phyloP scores from a whole-genome alignment of 2,888 invertebrate species.

The Trachelus tabidus region DNA sequence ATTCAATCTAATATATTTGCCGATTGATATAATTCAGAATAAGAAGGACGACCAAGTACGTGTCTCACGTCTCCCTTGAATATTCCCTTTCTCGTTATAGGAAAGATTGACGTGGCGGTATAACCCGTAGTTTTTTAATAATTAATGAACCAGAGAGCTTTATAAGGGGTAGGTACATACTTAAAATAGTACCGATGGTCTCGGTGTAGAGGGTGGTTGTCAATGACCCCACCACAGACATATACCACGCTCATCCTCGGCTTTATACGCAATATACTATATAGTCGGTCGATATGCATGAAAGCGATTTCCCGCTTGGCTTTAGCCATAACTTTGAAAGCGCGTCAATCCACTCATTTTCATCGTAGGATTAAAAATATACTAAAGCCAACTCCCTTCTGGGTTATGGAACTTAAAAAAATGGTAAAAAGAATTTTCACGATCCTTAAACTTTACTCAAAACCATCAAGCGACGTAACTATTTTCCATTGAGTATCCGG shows the following conservation, averaged over 20 bases:
- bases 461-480: neutral
- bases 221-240: neutral
- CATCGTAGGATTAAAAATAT: neutral
- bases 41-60: neutral
- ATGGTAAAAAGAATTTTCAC: neutral
- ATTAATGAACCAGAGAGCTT: neutral
- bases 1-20: neutral
- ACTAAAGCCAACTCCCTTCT: neutral
- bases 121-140: neutral
- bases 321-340: neutral
- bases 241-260: neutral
- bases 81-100: neutral
- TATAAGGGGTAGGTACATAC: neutral
- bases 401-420: neutral
- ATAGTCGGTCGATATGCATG: neutral
- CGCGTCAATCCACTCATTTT: neutral
- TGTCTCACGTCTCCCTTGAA: neutral
- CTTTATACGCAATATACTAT: neutral
- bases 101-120: neutral
- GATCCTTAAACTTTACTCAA: neutral
- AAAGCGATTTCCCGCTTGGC: neutral
- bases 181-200: neutral
- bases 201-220: neutral
- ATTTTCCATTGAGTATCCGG: neutral
- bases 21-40: neutral